phyloP scores from a whole-genome alignment of 1,140 invertebrate genomes.

The Drosophila sturtevanti region DNA sequence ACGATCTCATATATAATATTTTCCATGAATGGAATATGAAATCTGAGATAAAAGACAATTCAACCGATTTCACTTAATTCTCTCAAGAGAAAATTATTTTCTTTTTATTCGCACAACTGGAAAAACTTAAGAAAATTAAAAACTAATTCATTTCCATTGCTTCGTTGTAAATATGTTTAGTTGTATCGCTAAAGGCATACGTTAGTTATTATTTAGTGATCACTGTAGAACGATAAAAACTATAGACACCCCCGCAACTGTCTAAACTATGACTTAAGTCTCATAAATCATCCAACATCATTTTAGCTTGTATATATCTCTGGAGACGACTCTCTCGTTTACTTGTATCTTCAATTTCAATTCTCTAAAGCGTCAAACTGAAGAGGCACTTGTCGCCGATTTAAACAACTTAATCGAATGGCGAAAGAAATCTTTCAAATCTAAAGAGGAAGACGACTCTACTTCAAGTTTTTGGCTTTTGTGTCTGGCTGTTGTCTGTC shows the following conservation, averaged over 20 bases:
- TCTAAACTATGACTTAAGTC: neutral
- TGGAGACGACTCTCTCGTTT: slow-evolving; percentile 39
- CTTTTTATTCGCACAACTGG: too few relatives aligned
- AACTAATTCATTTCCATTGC: too few relatives aligned
- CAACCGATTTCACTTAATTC: too few relatives aligned
- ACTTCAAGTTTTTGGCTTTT: slow-evolving; percentile 15
- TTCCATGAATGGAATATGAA: too few relatives aligned
- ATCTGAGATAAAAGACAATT: too few relatives aligned
- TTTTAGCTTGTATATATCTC: slow-evolving; percentile 25
- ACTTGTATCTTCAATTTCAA: neutral
- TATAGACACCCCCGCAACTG: slow-evolving; percentile 23
- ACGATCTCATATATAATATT: too few relatives aligned
- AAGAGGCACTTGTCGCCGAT: slow-evolving; percentile 73
- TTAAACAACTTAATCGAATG: slow-evolving; percentile 76
- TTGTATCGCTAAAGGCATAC: too few relatives aligned
- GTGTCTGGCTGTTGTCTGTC: slow-evolving; percentile 20
- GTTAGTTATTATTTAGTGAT: too few relatives aligned
- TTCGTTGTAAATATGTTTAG: too few relatives aligned
- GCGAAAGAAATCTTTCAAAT: slow-evolving; percentile 24
- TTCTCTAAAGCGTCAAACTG: slow-evolving; percentile 54
- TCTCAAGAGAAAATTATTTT: too few relatives aligned
- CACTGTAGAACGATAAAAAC: slow-evolving; percentile 24
- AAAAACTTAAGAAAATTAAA: too few relatives aligned
- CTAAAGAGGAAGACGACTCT: slow-evolving; percentile 11
- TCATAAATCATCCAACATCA: neutral